A percentile compares a stretch with the other conserved stretches of the same genome.
Conservation (phyloP, 2,888 invertebrate species). For the Clivina fossor region DNA sequence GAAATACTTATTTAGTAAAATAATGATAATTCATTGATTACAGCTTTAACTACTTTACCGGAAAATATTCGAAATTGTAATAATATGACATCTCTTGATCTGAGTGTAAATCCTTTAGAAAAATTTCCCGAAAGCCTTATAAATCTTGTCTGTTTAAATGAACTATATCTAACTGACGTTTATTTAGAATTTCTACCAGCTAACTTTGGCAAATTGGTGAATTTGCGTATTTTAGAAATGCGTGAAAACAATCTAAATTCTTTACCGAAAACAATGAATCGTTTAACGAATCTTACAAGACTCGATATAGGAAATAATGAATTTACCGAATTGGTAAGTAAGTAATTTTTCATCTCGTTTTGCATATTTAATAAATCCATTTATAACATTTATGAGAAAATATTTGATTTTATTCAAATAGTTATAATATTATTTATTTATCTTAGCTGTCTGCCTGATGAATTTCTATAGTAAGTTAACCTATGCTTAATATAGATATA, state of each 20-base stretch:
- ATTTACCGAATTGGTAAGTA: slow-evolving; percentile 79
- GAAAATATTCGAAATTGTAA: slow-evolving; percentile 87
- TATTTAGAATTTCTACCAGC: slow-evolving; percentile 92
- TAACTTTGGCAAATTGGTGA: slow-evolving; percentile 86
- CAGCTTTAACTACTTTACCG: slow-evolving; percentile 77
- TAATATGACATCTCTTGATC: slow-evolving; percentile 78
- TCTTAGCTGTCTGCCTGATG: too few relatives aligned
- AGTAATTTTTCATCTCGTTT: too few relatives aligned
- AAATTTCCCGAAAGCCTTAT: slow-evolving; percentile 92
- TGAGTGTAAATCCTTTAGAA: slow-evolving; percentile 88
- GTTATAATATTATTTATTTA: too few relatives aligned
- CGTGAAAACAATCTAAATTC: slow-evolving; percentile 89
- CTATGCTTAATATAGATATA: too few relatives aligned
- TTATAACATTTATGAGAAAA: too few relatives aligned
- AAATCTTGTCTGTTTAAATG: slow-evolving; percentile 81
- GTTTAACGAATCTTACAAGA: slow-evolving; percentile 76
- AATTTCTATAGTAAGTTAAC: too few relatives aligned
- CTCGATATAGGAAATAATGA: slow-evolving; percentile 93
- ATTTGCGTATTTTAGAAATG: slow-evolving; percentile 82
- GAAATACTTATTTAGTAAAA: too few relatives aligned
- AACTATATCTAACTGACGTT: slow-evolving; percentile 88
- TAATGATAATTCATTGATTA: too few relatives aligned
- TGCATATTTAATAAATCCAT: too few relatives aligned
- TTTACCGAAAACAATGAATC: slow-evolving; percentile 85
- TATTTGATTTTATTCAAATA: too few relatives aligned